Evolutionary conservation across 2,888 invertebrate genomes (phyloP), one percentile per base, ranked within the genome.

Genomic region (Exocentrus adspersus): DNA sequence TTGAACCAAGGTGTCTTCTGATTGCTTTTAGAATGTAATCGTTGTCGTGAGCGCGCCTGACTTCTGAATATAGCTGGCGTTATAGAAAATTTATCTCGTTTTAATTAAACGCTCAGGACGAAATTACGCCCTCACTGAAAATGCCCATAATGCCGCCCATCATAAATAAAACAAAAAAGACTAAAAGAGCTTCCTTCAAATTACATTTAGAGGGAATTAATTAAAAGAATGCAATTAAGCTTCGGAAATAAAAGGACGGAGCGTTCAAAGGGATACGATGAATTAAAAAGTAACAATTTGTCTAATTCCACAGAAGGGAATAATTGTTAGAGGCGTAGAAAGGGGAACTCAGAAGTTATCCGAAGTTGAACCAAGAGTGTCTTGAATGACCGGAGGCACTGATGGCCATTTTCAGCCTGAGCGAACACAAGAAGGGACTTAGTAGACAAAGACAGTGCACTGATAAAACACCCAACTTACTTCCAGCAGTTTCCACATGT

Each of bases 321-420:
- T 71, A 66, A 68, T 71, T 70, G 70, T 63, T 53, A 53, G 42
- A 65, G 51, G 50, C 45, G 62, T 45, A 61, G 46, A 62, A 60
- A 62, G 65, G 63, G 60, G 63, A 69, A 57, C 67, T 45, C 65
- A 60, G 64, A 71, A 64, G 65, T 73, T 71, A 69, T 69, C 66
- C 60, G 62, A 57, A 69, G 60, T 67, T 63, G 58, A 67, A 57
- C 53, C 63, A 58, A 68, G 68, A 68, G 70, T 69, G 74, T 69
- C 71, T 70, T 67, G 73, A 76, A 76, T 77, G 77, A 76, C 78
- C 76, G 73, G 72, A 75, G 75, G 75, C 76, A 69, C 68, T 71
- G 70, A 76, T 73, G 73, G 76, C 77, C 75, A 77, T 78, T 78
- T 78, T 78, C 77, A 65, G 76, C 76, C 69, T 67, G 70, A 73